These are phyloP conservation scores for Serilophus lunatus DNA, from an alignment of 2,113 vertebrate species.

Conservation along the genomic window DNA sequence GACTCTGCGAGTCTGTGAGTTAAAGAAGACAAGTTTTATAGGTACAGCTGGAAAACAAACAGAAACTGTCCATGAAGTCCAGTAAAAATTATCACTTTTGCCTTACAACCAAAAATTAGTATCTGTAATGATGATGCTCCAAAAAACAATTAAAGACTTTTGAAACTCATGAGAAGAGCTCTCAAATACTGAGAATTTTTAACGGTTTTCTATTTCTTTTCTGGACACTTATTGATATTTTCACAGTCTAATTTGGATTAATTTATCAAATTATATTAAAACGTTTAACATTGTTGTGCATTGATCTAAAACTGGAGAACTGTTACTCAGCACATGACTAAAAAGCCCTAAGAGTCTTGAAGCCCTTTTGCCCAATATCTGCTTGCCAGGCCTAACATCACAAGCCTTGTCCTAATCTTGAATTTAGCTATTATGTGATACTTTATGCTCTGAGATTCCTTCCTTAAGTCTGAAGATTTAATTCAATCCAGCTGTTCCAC, in stretches of 20 bases:
- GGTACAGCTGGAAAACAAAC: not conserved
- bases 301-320: not conserved
- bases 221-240: not conserved
- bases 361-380: not conserved
- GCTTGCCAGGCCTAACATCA: not conserved
- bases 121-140: not conserved
- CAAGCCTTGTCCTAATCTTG: not conserved
- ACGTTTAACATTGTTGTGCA: not conserved
- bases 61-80: not conserved
- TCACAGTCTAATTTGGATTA: not conserved
- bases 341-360: not conserved
- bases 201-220: not conserved
- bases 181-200: not conserved
- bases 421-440: conserved; percentile 28
- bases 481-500: conserved; percentile 30
- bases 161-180: not conserved
- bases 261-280: not conserved
- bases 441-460: not conserved
- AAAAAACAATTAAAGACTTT: not conserved
- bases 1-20: not conserved
- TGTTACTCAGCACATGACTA: not conserved
- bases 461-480: conserved; percentile 1
- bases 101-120: not conserved
- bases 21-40: not conserved
- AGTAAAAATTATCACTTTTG: not conserved